Percentiles rank a stretch among this genome's conserved stretches.
Evolutionary conservation across 92 coral and sea anemone genomes (phyloP).

Genomic region (Umimayanthus kanabou): DNA sequence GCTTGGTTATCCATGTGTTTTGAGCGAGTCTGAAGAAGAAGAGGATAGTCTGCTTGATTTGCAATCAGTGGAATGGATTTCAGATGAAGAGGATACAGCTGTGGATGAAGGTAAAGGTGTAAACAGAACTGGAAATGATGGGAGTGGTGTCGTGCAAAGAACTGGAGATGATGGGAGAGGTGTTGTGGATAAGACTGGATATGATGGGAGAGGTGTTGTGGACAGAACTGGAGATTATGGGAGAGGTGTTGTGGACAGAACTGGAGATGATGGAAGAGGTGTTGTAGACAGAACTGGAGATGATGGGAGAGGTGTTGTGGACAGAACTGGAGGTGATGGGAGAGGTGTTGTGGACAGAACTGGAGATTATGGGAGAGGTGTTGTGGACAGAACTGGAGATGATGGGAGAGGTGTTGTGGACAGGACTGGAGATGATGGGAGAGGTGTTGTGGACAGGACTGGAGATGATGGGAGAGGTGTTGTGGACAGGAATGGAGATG

Average conservation of each 20-base stretch:
- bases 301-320: no score
- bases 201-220: not conserved
- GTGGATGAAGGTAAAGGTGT: no score
- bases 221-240: no score
- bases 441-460: not conserved
- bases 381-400: not conserved
- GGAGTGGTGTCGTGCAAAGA: not conserved
- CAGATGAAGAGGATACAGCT: conserved; percentile 11
- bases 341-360: not conserved
- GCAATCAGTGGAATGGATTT: conserved; percentile 18
- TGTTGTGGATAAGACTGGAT: not conserved
- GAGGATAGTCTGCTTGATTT: not conserved
- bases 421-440: no score
- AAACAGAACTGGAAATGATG: not conserved
- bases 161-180: not conserved
- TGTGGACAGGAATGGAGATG: not conserved
- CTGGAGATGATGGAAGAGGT: no score
- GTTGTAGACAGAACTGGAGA: no score
- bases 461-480: not conserved
- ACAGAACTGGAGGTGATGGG: not conserved
- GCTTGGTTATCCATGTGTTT: not conserved
- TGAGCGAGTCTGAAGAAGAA: conserved; percentile 14
- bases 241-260: no score
- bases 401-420: no score
- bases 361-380: not conserved